Conservation (phyloP, 1,140 invertebrate genomes). For the Akabosia matsudoensis region DNA sequence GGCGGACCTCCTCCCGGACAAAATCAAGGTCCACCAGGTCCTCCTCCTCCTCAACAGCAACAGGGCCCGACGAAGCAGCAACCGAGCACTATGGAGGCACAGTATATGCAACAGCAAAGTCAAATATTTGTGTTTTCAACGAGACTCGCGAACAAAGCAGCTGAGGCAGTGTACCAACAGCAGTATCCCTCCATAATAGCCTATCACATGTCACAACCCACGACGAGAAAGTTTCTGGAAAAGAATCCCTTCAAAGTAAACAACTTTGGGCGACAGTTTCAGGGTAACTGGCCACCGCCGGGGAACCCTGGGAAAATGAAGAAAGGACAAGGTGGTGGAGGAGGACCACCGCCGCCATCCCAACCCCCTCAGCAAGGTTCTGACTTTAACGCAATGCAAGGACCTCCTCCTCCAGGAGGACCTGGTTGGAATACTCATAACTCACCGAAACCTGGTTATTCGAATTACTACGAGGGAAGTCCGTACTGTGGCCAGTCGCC, state of each 20-base stretch:
- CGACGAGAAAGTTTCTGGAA: constrained; percentile 91
- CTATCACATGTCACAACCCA: constrained; percentile 90
- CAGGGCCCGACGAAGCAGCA: constrained; percentile 61
- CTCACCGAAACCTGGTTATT: constrained; percentile 35
- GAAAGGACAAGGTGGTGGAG: constrained; percentile 37
- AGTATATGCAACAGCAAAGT: constrained; percentile 92
- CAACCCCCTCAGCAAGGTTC: constrained; percentile 27
- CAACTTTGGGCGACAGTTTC: constrained; percentile 68
- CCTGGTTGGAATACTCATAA: constrained; percentile 37
- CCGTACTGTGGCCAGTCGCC: constrained; percentile 18
- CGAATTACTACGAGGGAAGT: constrained; percentile 38
- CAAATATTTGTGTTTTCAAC: constrained; percentile 98
- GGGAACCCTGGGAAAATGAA: constrained; percentile 39
- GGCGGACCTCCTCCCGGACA: constrained; percentile 28
- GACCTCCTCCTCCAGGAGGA: constrained; percentile 31
- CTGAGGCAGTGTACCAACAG: constrained; percentile 82
- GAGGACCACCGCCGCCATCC: constrained; percentile 32
- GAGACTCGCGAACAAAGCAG: constrained; percentile 86
- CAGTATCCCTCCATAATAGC: constrained; percentile 88
- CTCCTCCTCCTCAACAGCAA: constrained; percentile 22
- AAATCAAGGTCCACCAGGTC: not conserved
- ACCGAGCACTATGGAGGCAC: constrained; percentile 71
- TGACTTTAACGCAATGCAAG: constrained; percentile 39
- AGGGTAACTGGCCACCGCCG: constrained; percentile 50
- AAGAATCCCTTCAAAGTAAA: constrained; percentile 86